Conservation (phyloP, 2,797 vertebrate genomes). For the Avahi laniger region DNA sequence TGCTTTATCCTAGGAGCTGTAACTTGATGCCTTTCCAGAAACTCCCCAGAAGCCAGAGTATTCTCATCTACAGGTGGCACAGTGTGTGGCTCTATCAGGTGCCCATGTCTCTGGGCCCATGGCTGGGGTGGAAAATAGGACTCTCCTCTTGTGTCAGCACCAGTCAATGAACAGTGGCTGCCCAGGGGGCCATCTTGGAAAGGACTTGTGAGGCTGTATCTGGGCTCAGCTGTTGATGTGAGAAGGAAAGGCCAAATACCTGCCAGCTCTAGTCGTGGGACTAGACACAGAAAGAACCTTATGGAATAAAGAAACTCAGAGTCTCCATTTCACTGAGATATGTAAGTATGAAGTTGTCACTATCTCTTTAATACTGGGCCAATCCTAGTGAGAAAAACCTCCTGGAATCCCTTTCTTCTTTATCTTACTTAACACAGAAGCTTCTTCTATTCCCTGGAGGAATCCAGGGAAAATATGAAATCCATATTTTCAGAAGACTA, state of each 20-base stretch:
- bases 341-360: background rate
- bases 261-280: background rate
- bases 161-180: background rate
- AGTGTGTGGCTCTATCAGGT: background rate
- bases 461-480: background rate
- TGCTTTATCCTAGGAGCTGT: constrained; percentile 30
- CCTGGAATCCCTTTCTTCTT: background rate
- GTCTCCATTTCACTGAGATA: background rate
- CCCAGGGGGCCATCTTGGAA: background rate
- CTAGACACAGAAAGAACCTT: constrained; percentile 11
- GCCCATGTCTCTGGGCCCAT: background rate
- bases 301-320: background rate
- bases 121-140: background rate
- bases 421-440: background rate
- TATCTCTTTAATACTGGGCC: background rate
- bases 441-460: background rate
- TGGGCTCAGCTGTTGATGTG: background rate
- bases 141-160: background rate
- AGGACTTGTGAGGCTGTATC: background rate
- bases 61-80: constrained; percentile 52
- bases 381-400: background rate
- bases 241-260: background rate
- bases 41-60: constrained; percentile 33
- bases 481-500: background rate
- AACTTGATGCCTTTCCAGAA: constrained; percentile 69